Evolutionary conservation across 1,140 invertebrate genomes (phyloP).

Genomic region (Drosophila tropicalis): DNA sequence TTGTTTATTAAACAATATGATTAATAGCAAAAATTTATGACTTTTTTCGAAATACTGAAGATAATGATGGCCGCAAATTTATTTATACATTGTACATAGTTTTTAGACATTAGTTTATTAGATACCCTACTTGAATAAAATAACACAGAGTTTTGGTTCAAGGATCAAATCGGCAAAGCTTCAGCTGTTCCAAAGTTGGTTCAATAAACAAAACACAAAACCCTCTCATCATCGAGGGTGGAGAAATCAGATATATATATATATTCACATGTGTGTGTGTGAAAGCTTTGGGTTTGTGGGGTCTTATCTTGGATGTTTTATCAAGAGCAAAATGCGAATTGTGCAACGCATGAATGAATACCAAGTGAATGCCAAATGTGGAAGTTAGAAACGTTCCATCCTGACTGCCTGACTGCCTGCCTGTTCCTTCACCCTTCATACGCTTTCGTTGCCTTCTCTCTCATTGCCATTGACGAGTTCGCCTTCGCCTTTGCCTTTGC

Average conservation of each 20-base stretch:
- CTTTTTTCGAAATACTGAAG: background rate
- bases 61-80: constrained; percentile 7
- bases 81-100: background rate
- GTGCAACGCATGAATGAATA: constrained; percentile 49
- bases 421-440: background rate
- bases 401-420: background rate
- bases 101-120: no score
- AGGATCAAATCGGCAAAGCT: constrained; percentile 6
- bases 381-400: constrained; percentile 23
- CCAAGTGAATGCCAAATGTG: constrained; percentile 29
- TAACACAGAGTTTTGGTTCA: background rate
- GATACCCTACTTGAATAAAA: background rate
- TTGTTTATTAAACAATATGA: constrained; percentile 49
- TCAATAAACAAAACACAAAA: constrained; percentile 15
- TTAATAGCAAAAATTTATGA: constrained; percentile 36
- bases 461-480: constrained; percentile 10
- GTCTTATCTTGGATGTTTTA: constrained; percentile 24
- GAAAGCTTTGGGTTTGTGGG: background rate
- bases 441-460: background rate
- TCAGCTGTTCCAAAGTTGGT: constrained; percentile 3
- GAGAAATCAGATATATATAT: constrained; percentile 4
- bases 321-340: constrained; percentile 26
- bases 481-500: constrained; percentile 16
- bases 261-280: background rate
- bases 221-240: background rate